phyloP scores from a whole-genome alignment of 35 echinoderm and acorn worm species.

The Holothuria glaberrima region DNA sequence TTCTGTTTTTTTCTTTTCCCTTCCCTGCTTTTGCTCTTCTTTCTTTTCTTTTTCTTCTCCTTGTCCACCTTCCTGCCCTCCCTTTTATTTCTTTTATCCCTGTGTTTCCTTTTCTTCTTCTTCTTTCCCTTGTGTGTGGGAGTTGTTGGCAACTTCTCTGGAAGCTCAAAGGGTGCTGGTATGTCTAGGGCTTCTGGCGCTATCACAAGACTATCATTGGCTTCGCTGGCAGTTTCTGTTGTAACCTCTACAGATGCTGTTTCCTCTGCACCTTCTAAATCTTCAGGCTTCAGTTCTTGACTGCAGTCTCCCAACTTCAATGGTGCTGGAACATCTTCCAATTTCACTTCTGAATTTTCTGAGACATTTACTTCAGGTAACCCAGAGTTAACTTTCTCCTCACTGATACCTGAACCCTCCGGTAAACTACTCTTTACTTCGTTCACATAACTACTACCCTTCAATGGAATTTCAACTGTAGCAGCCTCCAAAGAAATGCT shows the following conservation, averaged over 20 bases:
- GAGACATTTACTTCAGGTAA: too few relatives aligned
- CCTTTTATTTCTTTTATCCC: constrained; percentile 61
- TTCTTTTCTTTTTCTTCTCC: constrained; percentile 66
- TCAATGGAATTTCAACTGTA: too few relatives aligned
- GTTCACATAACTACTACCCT: too few relatives aligned
- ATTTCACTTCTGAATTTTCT: background rate
- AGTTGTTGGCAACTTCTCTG: background rate
- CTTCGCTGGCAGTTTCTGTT: constrained; percentile 34
- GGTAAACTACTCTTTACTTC: too few relatives aligned
- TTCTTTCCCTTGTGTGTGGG: constrained; percentile 62
- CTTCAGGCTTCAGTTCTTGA: background rate
- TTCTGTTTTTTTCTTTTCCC: constrained; percentile 41
- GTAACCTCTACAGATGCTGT: constrained; percentile 37
- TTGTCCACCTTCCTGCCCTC: constrained; percentile 17
- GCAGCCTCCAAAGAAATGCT: too few relatives aligned
- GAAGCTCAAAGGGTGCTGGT: background rate
- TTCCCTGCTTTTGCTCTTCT: constrained; percentile 67
- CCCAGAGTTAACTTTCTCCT: too few relatives aligned
- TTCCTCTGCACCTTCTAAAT: constrained; percentile 40
- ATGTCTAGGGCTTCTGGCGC: constrained; percentile 10
- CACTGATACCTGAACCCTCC: too few relatives aligned
- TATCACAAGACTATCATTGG: constrained; percentile 50
- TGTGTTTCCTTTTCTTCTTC: constrained; percentile 74
- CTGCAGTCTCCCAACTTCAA: background rate
- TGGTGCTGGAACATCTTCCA: constrained; percentile 9